Base-by-base conservation (phyloP, 2,888 invertebrate species). In the Nomada lathburiana region DNA sequence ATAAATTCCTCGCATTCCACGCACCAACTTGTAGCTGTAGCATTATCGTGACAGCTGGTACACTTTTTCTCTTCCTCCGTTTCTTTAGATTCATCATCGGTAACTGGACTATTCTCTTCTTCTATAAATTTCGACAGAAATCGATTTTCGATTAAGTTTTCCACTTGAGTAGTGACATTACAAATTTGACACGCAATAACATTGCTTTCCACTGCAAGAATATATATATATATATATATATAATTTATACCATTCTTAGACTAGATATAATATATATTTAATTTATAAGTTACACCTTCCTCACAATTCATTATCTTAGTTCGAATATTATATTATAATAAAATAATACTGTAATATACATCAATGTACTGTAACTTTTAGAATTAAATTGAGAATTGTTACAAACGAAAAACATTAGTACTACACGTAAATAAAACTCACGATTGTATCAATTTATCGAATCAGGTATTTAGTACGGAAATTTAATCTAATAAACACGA, bases 1-100 rank as follows among this genome's bases (percentile, higher is more conserved):
- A 98, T 97, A 94, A 97, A 98, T 94, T 98, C 98, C 0, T 97
- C 96, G 94, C 98, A 98, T 93, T 98, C 98, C 16, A 97, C 96
- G 94, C 98, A 98, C 96, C 97, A 98, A 91, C 97, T 97, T 76
- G 97, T 97, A 78, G 98, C 98, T 23, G 96, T 95, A 84, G 97
- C 96, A 87, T 97, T 96, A 92, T 98, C 98, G 87, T 97, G 97
- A 94, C 98, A 98, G 93, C 97, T 98, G 91, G 97, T 98, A 94
- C 98, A 98, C 92, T 96, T 96, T 74, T 95, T 94, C 64, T 95
- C 95, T 47, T 94, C 93, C 11, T 88, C 87, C 0, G 82, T 88
- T 84, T 92, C 91, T 79, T 90, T 91, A 13, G 83, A 83, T 36
- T 92, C 92, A 4, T 93, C 92, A 4, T 93, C 93, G 0, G 85